These are phyloP conservation scores for Azorinus chamasolen DNA, from an alignment of 2,888 invertebrate species.

Conservation along the genomic window DNA sequence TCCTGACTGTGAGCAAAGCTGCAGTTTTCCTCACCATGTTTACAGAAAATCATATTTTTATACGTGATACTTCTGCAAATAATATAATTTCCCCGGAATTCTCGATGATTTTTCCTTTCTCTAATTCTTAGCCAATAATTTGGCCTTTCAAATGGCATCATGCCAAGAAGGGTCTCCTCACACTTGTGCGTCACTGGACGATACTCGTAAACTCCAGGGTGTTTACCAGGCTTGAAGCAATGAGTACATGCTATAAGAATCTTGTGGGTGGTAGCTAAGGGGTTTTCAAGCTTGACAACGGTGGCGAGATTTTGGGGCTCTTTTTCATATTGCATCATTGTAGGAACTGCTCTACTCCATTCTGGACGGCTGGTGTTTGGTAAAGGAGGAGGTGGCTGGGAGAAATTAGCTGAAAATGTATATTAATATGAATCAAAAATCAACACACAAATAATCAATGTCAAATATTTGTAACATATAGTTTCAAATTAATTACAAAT, in stretches of 20 bases:
- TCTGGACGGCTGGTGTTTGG: constrained; percentile 7
- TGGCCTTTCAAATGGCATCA: constrained; percentile 50
- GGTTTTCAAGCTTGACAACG: constrained; percentile 57
- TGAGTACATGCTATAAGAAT: constrained; percentile 71
- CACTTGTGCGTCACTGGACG: constrained; percentile 70
- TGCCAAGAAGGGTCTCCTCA: constrained; percentile 77
- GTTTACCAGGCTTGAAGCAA: constrained; percentile 64
- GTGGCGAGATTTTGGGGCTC: constrained; percentile 13
- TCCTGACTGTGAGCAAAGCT: constrained; percentile 81
- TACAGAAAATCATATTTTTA: constrained; percentile 66
- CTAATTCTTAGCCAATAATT: constrained; percentile 74
- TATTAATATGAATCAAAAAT: too few species aligned
- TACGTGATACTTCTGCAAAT: constrained; percentile 75
- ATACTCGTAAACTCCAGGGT: constrained; percentile 62
- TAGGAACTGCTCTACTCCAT: constrained; percentile 38
- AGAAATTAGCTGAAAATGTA: constrained; percentile 27
- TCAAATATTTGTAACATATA: too few species aligned
- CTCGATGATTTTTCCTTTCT: constrained; percentile 78
- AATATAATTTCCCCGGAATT: constrained; percentile 78
- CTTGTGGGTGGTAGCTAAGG: constrained; percentile 64
- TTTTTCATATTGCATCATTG: constrained; percentile 29
- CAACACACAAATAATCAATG: too few species aligned
- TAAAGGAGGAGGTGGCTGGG: constrained; percentile 33
- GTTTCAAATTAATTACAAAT: too few species aligned
- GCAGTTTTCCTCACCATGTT: constrained; percentile 74